These are phyloP conservation scores for Hirtodrosophila duncani DNA, from an alignment of 2,888 invertebrate genomes.

Conservation along the genomic window DNA sequence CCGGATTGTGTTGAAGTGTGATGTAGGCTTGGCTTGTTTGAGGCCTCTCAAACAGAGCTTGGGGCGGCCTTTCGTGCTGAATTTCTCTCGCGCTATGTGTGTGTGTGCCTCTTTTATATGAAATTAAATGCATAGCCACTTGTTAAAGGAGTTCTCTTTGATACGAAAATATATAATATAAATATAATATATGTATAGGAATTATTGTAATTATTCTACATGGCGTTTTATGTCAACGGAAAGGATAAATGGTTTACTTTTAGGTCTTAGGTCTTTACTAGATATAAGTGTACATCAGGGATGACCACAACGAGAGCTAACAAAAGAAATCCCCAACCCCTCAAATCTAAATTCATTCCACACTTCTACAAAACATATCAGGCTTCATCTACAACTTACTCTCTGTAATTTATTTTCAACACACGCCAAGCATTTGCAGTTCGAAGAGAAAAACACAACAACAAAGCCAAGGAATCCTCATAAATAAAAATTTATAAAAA, in stretches of 20 bases:
- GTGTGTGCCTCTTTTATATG: no score
- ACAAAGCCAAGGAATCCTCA: no score
- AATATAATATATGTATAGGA: constrained; percentile 15
- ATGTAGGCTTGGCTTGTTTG: constrained; percentile 76
- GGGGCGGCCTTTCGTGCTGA: constrained; percentile 45
- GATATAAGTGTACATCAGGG: no score
- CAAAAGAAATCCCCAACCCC: no score
- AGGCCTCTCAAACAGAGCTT: constrained; percentile 33
- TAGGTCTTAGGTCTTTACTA: no score
- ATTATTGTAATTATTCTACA: no score
- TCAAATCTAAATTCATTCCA: no score
- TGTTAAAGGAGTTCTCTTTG: constrained; percentile 18
- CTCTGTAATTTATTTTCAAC: constrained; percentile 19
- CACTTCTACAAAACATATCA: no score
- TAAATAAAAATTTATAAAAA: constrained; percentile 21
- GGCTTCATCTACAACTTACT: no score
- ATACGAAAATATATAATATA: constrained; percentile 10
- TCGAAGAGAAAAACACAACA: constrained; percentile 12
- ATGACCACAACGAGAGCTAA: no score
- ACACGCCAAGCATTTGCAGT: constrained; percentile 33
- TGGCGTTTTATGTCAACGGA: no score
- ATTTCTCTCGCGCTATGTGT: constrained; percentile 42
- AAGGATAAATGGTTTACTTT: no score
- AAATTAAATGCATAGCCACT: constrained; percentile 34
- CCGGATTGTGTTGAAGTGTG: constrained; percentile 78